phyloP scores from a whole-genome alignment of 2,888 invertebrate genomes.

The Anoncus sp. region DNA sequence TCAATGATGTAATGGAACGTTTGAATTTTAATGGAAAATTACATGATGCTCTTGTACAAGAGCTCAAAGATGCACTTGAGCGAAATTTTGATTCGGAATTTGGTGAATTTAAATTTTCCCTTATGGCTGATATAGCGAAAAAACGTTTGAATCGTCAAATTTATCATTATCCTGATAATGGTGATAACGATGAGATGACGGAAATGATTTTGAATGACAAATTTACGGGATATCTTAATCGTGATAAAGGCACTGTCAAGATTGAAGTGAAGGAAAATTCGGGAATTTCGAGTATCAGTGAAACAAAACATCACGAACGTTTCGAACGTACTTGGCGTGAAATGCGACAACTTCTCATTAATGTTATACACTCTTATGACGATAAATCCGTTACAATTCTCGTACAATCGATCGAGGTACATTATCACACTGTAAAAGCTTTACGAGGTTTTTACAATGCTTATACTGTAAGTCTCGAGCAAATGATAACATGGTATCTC shows the following conservation, averaged over 20 bases:
- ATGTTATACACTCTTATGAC: background rate
- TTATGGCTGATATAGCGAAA: background rate
- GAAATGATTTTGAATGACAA: background rate
- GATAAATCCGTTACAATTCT: background rate
- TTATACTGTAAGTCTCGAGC: background rate
- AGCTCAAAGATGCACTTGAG: background rate
- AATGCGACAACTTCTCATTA: background rate
- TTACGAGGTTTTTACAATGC: background rate
- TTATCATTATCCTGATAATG: no score
- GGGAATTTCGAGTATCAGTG: background rate
- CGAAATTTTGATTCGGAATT: background rate
- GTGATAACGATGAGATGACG: background rate
- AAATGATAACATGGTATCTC: constrained; percentile 75
- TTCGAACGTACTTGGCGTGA: background rate
- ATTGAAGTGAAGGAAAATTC: background rate
- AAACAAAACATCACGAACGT: background rate
- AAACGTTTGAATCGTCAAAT: background rate
- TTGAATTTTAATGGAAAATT: background rate
- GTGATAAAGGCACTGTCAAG: background rate
- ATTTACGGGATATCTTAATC: background rate
- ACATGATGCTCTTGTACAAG: background rate
- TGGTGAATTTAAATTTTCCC: background rate
- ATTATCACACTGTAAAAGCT: background rate
- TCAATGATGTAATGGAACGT: no score
- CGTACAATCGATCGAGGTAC: background rate